These are phyloP conservation scores for Takifugu ocellatus DNA, from an alignment of 2,797 vertebrate species.

Conservation along the genomic window DNA sequence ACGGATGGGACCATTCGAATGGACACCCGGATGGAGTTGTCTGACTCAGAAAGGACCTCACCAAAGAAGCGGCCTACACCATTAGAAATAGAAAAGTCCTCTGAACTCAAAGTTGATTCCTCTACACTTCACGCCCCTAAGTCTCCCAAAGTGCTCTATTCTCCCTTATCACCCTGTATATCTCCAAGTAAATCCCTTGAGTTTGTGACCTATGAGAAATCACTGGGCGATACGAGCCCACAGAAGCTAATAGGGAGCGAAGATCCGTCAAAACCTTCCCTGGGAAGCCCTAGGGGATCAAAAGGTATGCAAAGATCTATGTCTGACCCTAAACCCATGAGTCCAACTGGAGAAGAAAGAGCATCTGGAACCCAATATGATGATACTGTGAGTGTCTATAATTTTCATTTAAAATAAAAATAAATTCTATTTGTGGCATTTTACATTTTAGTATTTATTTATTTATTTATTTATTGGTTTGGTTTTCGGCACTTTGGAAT, in stretches of 20 bases:
- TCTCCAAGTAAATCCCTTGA: slow-evolving; percentile 96
- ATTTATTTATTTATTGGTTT: neutral
- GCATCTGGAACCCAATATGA: slow-evolving; percentile 88
- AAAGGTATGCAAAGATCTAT: slow-evolving; percentile 96
- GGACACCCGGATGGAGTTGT: slow-evolving; percentile 91
- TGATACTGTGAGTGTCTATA: slow-evolving; percentile 86
- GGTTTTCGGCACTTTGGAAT: neutral
- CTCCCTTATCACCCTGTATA: slow-evolving; percentile 92
- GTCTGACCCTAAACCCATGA: slow-evolving; percentile 97
- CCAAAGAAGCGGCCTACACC: slow-evolving; percentile 91
- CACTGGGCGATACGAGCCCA: slow-evolving; percentile 83
- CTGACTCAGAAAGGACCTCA: slow-evolving; percentile 86
- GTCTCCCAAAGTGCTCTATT: slow-evolving; percentile 97
- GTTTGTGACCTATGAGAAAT: slow-evolving; percentile 90
- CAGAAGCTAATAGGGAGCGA: slow-evolving; percentile 84
- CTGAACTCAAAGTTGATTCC: slow-evolving; percentile 87
- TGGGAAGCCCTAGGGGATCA: slow-evolving; percentile 85
- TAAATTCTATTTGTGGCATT: neutral
- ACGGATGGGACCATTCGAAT: slow-evolving; percentile 88
- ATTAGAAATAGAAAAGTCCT: slow-evolving; percentile 90
- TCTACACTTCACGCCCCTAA: slow-evolving; percentile 85
- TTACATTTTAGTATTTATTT: neutral
- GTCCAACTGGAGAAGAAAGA: slow-evolving; percentile 94
- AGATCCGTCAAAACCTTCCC: slow-evolving; percentile 82
- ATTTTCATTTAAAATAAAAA: neutral